A percentile compares a stretch with the other conserved stretches of the same genome.
Evolutionary conservation across 2,113 vertebrate genomes (phyloP).

Genomic region (Bos indicus): DNA sequence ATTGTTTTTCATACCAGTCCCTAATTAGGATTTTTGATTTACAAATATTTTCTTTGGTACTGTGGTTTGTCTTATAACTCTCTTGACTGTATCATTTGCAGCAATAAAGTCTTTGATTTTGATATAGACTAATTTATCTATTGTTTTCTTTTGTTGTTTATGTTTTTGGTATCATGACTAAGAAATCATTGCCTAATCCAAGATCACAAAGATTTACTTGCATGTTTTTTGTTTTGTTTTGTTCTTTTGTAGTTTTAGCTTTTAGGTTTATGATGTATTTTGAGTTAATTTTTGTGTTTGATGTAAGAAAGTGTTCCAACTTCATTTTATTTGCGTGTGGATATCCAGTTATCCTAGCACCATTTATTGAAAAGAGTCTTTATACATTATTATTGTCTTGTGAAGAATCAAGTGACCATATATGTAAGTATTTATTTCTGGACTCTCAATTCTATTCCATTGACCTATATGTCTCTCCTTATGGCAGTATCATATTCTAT

Average conservation of each 20-base stretch:
- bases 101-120: background rate
- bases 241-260: background rate
- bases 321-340: background rate
- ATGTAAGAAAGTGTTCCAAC: background rate
- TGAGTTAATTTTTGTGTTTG: background rate
- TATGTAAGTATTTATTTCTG: background rate
- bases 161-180: background rate
- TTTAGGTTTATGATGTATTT: background rate
- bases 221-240: background rate
- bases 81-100: background rate
- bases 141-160: background rate
- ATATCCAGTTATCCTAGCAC: background rate
- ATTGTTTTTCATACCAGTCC: background rate
- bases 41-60: background rate
- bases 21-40: background rate
- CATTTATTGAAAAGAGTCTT: background rate
- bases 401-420: background rate
- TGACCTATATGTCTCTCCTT: background rate
- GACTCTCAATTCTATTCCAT: background rate
- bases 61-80: background rate
- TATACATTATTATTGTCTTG: background rate
- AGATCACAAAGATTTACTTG: background rate
- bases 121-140: background rate
- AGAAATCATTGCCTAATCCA: background rate
- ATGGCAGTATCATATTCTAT: background rate